These are phyloP conservation scores for Amyelois transitella DNA, from an alignment of 1,140 invertebrate genomes.

Conservation along the genomic window DNA sequence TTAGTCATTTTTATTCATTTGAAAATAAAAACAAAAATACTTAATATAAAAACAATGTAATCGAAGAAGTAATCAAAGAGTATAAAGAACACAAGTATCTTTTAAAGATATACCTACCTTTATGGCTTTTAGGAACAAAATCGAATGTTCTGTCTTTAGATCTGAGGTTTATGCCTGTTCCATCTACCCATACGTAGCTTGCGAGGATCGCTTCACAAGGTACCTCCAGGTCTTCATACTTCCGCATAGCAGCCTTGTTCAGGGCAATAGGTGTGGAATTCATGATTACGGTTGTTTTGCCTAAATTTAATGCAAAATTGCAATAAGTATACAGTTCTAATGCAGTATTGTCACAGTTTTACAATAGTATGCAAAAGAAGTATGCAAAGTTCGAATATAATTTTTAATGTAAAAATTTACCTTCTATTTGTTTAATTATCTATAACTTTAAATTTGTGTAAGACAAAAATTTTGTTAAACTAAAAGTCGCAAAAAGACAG, in stretches of 20 bases:
- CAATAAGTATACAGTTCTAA: background rate
- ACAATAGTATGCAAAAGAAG: background rate
- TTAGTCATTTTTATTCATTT: no score
- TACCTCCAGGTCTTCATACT: conserved; percentile 82
- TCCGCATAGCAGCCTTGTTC: conserved; percentile 76
- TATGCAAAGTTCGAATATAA: no score
- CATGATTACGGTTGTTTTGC: conserved; percentile 35
- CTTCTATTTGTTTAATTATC: no score
- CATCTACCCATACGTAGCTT: conserved; percentile 94
- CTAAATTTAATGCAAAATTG: conserved; percentile 14
- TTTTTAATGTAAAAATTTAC: no score
- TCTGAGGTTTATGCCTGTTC: conserved; percentile 85
- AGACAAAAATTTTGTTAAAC: no score
- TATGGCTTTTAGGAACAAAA: conserved; percentile 79
- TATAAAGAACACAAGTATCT: background rate
- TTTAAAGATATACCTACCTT: conserved; percentile 64
- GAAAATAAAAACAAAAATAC: conserved; percentile 3
- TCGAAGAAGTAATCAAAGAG: no score
- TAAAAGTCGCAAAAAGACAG: no score
- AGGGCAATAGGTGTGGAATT: conserved; percentile 46
- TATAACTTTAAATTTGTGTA: no score
- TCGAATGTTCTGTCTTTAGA: conserved; percentile 87
- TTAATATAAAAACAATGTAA: no score
- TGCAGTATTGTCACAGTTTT: background rate
- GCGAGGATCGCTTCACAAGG: conserved; percentile 81